phyloP scores from a whole-genome alignment of 2,113 vertebrate genomes.

The Tupaia chinensis region DNA sequence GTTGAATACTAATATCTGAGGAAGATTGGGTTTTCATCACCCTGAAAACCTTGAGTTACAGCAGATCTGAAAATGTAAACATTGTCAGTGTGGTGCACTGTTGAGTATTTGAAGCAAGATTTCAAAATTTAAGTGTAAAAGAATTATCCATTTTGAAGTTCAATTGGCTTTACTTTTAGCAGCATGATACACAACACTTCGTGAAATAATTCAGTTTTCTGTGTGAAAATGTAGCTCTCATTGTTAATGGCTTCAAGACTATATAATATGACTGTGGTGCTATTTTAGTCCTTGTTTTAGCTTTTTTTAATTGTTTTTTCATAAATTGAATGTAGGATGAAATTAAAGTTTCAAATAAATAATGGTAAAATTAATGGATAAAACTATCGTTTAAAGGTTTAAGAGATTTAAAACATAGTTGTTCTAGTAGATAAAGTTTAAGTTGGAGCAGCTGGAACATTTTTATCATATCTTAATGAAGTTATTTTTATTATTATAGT shows the following conservation, averaged over 20 bases:
- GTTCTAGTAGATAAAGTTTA: slow-evolving; percentile 25
- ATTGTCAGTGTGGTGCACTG: neutral
- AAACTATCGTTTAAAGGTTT: neutral
- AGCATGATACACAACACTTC: neutral
- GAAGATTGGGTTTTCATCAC: slow-evolving; percentile 39
- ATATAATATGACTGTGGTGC: neutral
- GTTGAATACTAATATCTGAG: slow-evolving; percentile 33
- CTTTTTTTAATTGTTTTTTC: neutral
- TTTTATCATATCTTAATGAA: slow-evolving; percentile 14
- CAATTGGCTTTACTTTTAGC: slow-evolving; percentile 3
- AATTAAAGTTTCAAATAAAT: slow-evolving; percentile 49
- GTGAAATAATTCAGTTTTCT: slow-evolving; percentile 34
- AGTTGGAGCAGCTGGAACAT: neutral
- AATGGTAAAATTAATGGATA: slow-evolving; percentile 38
- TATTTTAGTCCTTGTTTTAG: slow-evolving; percentile 10
- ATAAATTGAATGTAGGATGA: neutral
- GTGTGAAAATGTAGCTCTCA: neutral
- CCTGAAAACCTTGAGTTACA: slow-evolving; percentile 18
- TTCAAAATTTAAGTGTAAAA: slow-evolving; percentile 23
- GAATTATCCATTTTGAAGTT: slow-evolving; percentile 34
- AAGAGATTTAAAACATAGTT: slow-evolving; percentile 36
- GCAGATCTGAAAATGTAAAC: neutral
- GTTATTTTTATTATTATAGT: slow-evolving; percentile 27
- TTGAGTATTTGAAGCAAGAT: slow-evolving; percentile 52
- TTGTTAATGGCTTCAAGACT: neutral